Evolutionary conservation across 64 coral and sea anemone species (phyloP), one percentile per base, ranked within the genome.

Genomic region (Actinia tenebrosa): DNA sequence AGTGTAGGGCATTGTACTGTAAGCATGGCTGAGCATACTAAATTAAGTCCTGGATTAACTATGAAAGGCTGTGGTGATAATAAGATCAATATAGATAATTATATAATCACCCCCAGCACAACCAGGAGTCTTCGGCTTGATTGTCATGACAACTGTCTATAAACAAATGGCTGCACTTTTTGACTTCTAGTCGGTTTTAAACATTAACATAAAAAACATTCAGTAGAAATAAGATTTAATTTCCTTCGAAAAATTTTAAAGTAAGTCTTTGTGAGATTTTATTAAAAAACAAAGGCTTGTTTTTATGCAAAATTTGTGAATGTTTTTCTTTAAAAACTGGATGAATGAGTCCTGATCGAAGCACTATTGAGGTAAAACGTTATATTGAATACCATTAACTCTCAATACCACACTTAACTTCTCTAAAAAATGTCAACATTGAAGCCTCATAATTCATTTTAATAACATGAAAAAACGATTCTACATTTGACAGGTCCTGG

Each of bases 61-160:
- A 66, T 66, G 63, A 66, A 66, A 66, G 15, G 22, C 4, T 14
- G 0, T 66, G 20, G 63, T n/a, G 19, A 66, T 66, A 66, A 66
- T 66, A 66, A 66, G 63, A 66, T 66, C 63, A 66, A 66, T 66
- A 66, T n/a, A 10, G 22, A 66, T 66, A 66, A 66, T n/a, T 66
- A n/a, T 66, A n/a, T 66, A 66, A 66, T 66, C 63, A 23, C 20
- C 63, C 63, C 63, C 56, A 58, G 19, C 19, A 7, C 7, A 66
- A n/a, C 5, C 22, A 20, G 7, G 5, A 23, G 19, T 10, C 63
- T 66, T n/a, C 19, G n/a, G 8, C 19, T 66, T 20, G 63, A 20
- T 23, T 10, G 63, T 23, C n/a, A 66, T 66, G 63, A 10, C 63
- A 66, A 66, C 63, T 66, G 63, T 23, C n/a, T 23, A 0, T 66